phyloP scores from a whole-genome alignment of 2,113 vertebrate genomes.

The Pachyramphus minor region DNA sequence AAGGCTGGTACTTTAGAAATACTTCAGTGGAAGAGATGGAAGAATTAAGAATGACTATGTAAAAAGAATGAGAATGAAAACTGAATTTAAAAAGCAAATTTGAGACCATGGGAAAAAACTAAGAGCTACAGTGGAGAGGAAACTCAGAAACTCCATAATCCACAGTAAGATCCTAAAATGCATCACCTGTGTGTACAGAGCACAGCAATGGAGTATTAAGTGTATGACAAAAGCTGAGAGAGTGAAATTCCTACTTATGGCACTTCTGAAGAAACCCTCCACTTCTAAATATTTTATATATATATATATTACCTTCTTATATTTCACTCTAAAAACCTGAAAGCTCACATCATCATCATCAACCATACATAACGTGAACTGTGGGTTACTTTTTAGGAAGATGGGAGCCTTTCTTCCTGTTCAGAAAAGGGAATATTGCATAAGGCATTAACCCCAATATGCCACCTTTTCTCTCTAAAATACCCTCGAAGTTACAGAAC shows the following conservation, averaged over 20 bases:
- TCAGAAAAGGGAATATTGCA: neutral
- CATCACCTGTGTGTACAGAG: neutral
- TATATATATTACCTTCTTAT: neutral
- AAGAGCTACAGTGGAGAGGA: neutral
- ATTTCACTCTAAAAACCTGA: neutral
- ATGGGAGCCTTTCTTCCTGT: neutral
- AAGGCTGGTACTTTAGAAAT: neutral
- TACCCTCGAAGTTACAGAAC: neutral
- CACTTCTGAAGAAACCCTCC: neutral
- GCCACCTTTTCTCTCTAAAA: neutral
- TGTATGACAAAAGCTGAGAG: neutral
- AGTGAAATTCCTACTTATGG: neutral
- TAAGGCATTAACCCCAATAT: neutral
- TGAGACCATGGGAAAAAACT: fast-evolving
- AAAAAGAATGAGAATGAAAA: neutral
- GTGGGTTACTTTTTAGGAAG: neutral
- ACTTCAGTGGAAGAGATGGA: neutral
- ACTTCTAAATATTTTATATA: neutral
- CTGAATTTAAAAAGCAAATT: neutral
- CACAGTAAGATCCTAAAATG: neutral
- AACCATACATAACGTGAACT: neutral
- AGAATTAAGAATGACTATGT: neutral
- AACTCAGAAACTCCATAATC: neutral
- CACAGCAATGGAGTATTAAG: neutral
- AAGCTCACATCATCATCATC: neutral